Evolutionary conservation across 2,888 invertebrate genomes (phyloP).

Genomic region (Hypolimnas misippus): DNA sequence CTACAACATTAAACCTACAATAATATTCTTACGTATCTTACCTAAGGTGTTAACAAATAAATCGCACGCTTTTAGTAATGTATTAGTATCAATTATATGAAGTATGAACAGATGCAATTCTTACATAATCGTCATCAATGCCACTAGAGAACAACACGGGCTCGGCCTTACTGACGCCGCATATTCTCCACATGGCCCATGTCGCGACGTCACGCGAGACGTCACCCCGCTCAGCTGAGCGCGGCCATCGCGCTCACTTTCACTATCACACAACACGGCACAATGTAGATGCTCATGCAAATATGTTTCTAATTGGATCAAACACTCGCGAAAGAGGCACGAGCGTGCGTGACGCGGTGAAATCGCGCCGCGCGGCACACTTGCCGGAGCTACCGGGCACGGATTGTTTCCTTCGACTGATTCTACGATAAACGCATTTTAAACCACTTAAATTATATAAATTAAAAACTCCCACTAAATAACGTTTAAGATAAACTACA

Average conservation of each 20-base stretch:
- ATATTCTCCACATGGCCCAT: conserved; percentile 83
- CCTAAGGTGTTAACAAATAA: not conserved
- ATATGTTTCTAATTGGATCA: conserved; percentile 66
- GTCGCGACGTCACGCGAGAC: conserved; percentile 67
- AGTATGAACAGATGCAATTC: conserved; percentile 46
- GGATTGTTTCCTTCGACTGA: conserved; percentile 45
- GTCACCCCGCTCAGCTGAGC: conserved; percentile 71
- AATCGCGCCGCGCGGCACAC: conserved; percentile 73
- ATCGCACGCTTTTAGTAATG: not conserved
- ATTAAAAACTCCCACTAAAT: not conserved
- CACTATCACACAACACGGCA: conserved; percentile 55
- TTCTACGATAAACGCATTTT: not conserved
- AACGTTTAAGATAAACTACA: not conserved
- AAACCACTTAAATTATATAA: not conserved
- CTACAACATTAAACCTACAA: no score
- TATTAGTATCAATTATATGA: conserved; percentile 13
- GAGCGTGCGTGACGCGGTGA: conserved; percentile 79
- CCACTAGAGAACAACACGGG: conserved; percentile 69
- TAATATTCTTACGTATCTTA: no score
- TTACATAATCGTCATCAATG: conserved; percentile 76
- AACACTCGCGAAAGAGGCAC: conserved; percentile 60
- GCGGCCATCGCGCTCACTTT: conserved; percentile 73
- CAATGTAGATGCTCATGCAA: conserved; percentile 55
- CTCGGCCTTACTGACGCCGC: conserved; percentile 79
- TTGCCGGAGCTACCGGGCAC: conserved; percentile 68